Percentiles rank a stretch among this genome's conserved stretches.
phyloP scores from a whole-genome alignment of 1,140 invertebrate genomes.

The Augochlora pura region DNA sequence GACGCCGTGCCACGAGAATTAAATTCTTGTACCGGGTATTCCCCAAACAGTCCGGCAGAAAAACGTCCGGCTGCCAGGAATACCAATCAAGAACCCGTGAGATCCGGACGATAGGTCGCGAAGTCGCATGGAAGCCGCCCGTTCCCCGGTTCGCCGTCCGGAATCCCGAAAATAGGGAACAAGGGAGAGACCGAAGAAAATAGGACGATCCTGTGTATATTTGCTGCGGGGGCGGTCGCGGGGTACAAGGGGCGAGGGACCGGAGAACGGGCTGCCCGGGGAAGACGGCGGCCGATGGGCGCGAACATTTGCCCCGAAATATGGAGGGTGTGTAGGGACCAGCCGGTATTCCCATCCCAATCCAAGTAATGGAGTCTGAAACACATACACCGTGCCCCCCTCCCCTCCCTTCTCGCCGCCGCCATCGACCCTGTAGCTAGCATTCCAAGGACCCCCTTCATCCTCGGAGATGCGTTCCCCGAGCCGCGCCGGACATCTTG shows the following conservation, averaged over 20 bases:
- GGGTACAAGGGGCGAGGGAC: neutral
- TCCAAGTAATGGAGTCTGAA: conserved; percentile 77
- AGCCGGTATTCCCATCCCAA: conserved; percentile 73
- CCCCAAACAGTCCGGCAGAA: neutral
- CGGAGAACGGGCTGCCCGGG: neutral
- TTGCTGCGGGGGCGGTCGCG: neutral
- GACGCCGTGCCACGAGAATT: neutral
- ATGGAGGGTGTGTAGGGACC: conserved; percentile 70
- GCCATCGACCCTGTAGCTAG: neutral
- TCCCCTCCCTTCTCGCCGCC: too few relatives aligned
- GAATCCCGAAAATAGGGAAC: conserved; percentile 23
- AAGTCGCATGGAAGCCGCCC: neutral
- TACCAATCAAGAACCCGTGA: neutral
- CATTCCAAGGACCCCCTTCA: conserved; percentile 33
- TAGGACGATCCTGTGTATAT: conserved; percentile 16
- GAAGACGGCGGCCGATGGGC: conserved; percentile 37
- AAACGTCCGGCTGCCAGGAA: neutral
- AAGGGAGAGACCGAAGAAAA: neutral
- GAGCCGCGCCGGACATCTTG: neutral
- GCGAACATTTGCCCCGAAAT: conserved; percentile 72
- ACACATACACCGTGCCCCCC: conserved; percentile 68
- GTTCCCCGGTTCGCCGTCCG: neutral
- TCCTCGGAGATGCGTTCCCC: conserved; percentile 11
- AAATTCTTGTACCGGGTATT: neutral
- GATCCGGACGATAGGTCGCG: neutral